Conservation (phyloP, 2,113 vertebrate species). For the Oophaga pumilio region DNA sequence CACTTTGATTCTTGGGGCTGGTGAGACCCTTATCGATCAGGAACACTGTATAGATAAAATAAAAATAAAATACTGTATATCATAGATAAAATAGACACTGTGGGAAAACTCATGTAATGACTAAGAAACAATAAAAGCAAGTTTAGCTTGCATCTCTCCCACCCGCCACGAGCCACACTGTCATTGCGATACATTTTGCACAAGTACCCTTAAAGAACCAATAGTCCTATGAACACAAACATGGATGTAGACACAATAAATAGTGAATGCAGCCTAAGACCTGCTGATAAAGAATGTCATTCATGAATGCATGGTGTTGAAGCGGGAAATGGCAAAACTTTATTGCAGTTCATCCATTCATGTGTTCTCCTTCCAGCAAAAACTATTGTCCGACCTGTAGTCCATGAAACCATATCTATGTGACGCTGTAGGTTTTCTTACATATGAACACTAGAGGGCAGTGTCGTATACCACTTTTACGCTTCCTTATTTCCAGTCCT, state of each 20-base stretch:
- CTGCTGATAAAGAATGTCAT: neutral
- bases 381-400: neutral
- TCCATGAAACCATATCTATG: neutral
- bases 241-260: constrained; percentile 19
- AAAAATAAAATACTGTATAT: neutral
- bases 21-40: too few relatives aligned
- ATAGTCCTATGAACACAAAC: neutral
- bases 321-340: constrained; percentile 3
- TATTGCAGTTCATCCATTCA: neutral
- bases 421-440: neutral
- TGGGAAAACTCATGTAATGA: neutral
- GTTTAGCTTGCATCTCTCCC: neutral
- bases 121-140: neutral
- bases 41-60: too few relatives aligned
- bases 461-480: constrained; percentile 32
- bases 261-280: neutral
- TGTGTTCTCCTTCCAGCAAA: neutral
- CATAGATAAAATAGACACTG: neutral
- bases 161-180: neutral
- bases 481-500: neutral
- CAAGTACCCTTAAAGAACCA: neutral
- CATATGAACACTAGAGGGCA: constrained; percentile 52
- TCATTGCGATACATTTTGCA: neutral
- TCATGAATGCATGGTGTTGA: neutral
- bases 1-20: too few relatives aligned